These are phyloP conservation scores for Bombus sibiricus DNA, from an alignment of 1,140 invertebrate genomes.

Conservation along the genomic window DNA sequence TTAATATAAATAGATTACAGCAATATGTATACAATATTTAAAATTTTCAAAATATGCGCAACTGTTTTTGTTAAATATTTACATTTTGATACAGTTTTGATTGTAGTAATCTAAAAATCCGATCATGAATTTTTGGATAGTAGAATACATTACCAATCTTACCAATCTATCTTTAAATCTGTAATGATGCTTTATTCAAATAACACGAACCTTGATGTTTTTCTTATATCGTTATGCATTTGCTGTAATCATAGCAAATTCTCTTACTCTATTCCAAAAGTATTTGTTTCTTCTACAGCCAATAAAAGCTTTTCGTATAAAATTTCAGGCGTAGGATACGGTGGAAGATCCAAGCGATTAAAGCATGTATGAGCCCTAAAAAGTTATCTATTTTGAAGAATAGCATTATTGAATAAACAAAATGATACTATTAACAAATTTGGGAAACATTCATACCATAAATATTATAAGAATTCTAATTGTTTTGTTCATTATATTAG, in stretches of 20 bases:
- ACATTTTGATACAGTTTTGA: slow-evolving; percentile 59
- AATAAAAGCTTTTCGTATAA: slow-evolving; percentile 96
- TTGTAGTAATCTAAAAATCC: slow-evolving; percentile 42
- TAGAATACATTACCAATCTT: slow-evolving; percentile 25
- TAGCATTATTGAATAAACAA: slow-evolving; percentile 12
- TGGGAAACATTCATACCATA: neutral
- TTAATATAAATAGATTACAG: slow-evolving; percentile 49
- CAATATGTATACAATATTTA: slow-evolving; percentile 52
- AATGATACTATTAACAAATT: slow-evolving; percentile 11
- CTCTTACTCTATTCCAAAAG: slow-evolving; percentile 96
- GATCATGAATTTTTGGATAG: slow-evolving; percentile 10
- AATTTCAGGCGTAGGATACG: slow-evolving; percentile 96
- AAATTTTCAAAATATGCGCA: slow-evolving; percentile 54
- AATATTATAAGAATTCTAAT: slow-evolving; percentile 16
- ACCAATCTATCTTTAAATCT: slow-evolving; percentile 28
- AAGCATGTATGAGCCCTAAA: slow-evolving; percentile 97
- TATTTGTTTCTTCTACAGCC: slow-evolving; percentile 98
- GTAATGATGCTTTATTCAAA: slow-evolving; percentile 7
- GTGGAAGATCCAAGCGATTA: slow-evolving; percentile 97
- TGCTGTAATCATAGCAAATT: slow-evolving; percentile 34
- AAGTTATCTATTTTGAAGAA: slow-evolving; percentile 33
- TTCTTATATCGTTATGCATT: neutral
- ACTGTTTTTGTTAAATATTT: slow-evolving; percentile 33
- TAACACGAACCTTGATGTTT: neutral
- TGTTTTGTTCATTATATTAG: neutral